Evolutionary conservation across 2,797 vertebrate genomes (phyloP).

Genomic region (Arnoldichthys spilopterus): DNA sequence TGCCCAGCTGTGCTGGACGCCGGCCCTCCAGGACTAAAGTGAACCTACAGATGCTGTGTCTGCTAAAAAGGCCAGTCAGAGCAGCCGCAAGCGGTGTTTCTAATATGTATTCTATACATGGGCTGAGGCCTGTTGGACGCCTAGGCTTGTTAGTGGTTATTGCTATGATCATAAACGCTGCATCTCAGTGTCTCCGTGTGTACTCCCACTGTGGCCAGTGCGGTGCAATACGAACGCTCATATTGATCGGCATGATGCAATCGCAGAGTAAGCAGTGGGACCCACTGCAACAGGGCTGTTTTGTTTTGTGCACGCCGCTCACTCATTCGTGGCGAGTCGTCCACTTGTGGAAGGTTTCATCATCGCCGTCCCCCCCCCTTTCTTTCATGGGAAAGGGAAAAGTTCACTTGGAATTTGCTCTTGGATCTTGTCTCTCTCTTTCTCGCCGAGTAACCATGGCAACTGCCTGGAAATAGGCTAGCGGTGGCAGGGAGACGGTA

Average conservation of each 20-base stretch:
- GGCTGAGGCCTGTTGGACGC: neutral
- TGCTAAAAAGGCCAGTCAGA: no score
- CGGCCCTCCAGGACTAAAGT: no score
- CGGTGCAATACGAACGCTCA: constrained; percentile 40
- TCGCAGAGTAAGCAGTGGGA: constrained; percentile 15
- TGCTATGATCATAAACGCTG: neutral
- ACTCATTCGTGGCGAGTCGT: neutral
- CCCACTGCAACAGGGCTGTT: constrained; percentile 5
- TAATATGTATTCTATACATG: neutral
- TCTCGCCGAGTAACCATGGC: constrained; percentile 76
- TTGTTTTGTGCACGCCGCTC: constrained; percentile 6
- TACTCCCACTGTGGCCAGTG: neutral
- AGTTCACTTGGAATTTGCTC: constrained; percentile 71
- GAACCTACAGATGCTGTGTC: no score
- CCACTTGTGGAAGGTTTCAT: constrained; percentile 37
- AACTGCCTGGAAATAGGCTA: constrained; percentile 84
- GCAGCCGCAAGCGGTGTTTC: no score
- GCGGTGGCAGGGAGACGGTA: constrained; percentile 67
- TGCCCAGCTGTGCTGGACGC: no score
- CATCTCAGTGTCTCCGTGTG: neutral
- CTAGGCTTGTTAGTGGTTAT: neutral
- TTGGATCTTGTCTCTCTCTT: constrained; percentile 69
- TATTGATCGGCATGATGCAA: constrained; percentile 45
- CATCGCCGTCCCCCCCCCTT: constrained; percentile 22
- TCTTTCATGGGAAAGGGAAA: constrained; percentile 56